Base-by-base conservation (phyloP, 2,888 invertebrate species). In the Diloba caeruleocephala region DNA sequence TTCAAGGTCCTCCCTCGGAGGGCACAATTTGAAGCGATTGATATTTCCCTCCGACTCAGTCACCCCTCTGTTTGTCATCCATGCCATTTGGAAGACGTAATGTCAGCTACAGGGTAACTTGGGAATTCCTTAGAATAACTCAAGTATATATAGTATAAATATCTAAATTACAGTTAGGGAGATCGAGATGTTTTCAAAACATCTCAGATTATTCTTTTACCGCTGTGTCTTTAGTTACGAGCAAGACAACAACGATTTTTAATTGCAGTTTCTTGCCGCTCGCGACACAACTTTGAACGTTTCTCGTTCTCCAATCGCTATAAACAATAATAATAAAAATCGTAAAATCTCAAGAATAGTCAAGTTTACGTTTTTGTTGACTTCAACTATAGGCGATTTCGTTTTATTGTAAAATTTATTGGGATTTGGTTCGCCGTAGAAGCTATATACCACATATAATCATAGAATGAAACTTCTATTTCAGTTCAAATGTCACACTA, bases 21-120 rank as follows among this genome's bases (percentile, higher is more conserved):
- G 75, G 74, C 65, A 76, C 75, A 81, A 81, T 82, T 79, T 78
- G 79, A 66, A 74, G 75, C 85, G 83, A 85, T 85, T 84, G 83
- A 82, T 84, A 84, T 84, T 84, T 84, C 79, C 83, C 69, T 80
- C 66, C 71, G 54, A 71, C 51, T 34, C 63, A 19, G 66, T 70
- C 71, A 56, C 74, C 80, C 75, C 76, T 72, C 73, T 61, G 59
- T 69, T 71, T 71, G 72, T 61, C 68, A 65, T 66, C 69, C 61
- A 63, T 68, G 71, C 76, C 73, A 79, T 79, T 77, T 72, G 51
- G 50, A 71, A 68, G 74, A 74, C 59, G 73, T 73, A 73, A 77
- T 75, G 71, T 69, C 63, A 72, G 64, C 41, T 61, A 57, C 71
- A 74, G 65, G 45, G 64, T 43, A 54, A 34, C 73, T 67, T 61